Base-by-base conservation (phyloP, 2,888 invertebrate species). In the Eumacrocentrus americanus region DNA sequence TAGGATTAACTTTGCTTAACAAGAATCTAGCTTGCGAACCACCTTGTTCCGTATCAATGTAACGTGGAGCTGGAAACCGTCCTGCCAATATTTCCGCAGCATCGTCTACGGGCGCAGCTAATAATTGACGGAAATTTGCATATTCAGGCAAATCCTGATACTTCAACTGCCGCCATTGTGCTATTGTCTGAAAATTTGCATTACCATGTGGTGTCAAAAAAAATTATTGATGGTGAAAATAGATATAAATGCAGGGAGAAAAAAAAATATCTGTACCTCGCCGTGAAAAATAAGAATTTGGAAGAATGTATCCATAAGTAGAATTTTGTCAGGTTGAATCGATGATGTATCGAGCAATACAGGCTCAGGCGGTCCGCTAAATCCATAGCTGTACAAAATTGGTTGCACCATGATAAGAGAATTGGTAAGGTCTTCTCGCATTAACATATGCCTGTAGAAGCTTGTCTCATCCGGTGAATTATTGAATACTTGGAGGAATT, bases 221-320 rank as follows among this genome's bases (percentile, higher is more conserved):
- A 51, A 53, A 57, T 2, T 9, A n/a, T n/a, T n/a, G n/a, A n/a
- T n/a, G n/a, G n/a, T n/a, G n/a, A n/a, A n/a, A n/a, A n/a, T n/a
- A n/a, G n/a, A n/a, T n/a, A n/a, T n/a, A n/a, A n/a, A n/a, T n/a
- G n/a, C n/a, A n/a, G n/a, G n/a, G n/a, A n/a, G n/a, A 5, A 25
- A 42, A 11, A 11, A 54, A 58, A 1, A 44, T 55, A 68, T 37
- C 69, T n/a, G 76, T 79, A 94, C 94, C 88, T 98, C 98, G 80
- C 99, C 99, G 76, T 98, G 98, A 83, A 98, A 99, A 75, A 99
- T 99, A 58, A 99, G 89, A 76, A 99, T 96, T 83, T 99, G 99
- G 89, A 99, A 99, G 86, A 99, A 99, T 0, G 99, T 98, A 82
- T 99, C 99, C 98, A 99, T 98, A 56, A 99, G 87, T 44, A 99